Conservation (phyloP, 2,888 invertebrate species). For the Chironomus riparius region DNA sequence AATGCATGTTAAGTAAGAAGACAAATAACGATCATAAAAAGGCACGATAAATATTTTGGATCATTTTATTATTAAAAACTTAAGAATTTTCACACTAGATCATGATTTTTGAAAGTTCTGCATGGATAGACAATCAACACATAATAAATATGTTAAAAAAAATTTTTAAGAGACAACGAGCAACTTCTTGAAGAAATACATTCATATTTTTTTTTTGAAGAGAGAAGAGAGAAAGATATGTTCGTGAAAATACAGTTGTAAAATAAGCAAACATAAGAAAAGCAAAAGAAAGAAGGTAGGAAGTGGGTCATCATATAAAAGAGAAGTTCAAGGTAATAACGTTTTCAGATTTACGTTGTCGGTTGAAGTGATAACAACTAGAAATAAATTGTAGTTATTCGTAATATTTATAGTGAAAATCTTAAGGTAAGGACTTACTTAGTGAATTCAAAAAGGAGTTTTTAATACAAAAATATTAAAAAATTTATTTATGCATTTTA, state of each 20-base stretch:
- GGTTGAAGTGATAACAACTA: conserved; percentile 31
- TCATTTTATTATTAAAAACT: too few species aligned
- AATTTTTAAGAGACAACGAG: too few species aligned
- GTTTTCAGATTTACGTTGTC: conserved; percentile 46
- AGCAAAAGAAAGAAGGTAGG: conserved; percentile 17
- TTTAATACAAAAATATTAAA: neutral
- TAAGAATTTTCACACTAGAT: too few species aligned
- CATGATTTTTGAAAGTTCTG: too few species aligned
- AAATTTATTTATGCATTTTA: too few species aligned
- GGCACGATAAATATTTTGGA: too few species aligned
- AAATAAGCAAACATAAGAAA: neutral
- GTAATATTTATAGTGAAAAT: neutral
- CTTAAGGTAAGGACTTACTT: neutral
- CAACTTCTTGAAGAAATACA: too few species aligned
- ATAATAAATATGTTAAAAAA: too few species aligned
- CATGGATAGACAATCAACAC: too few species aligned
- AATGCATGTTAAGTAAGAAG: too few species aligned
- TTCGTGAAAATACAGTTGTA: conserved; percentile 18
- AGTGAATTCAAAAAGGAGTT: neutral
- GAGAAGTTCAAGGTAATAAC: conserved; percentile 70
- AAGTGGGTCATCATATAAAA: conserved; percentile 73
- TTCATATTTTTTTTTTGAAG: neutral
- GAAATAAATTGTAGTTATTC: neutral
- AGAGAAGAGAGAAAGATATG: neutral
- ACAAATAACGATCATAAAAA: too few species aligned